A percentile compares a stretch with the other conserved stretches of the same genome.
Evolutionary conservation across 2,113 vertebrate species (phyloP).

Genomic region (Dendrocopos noguchii): DNA sequence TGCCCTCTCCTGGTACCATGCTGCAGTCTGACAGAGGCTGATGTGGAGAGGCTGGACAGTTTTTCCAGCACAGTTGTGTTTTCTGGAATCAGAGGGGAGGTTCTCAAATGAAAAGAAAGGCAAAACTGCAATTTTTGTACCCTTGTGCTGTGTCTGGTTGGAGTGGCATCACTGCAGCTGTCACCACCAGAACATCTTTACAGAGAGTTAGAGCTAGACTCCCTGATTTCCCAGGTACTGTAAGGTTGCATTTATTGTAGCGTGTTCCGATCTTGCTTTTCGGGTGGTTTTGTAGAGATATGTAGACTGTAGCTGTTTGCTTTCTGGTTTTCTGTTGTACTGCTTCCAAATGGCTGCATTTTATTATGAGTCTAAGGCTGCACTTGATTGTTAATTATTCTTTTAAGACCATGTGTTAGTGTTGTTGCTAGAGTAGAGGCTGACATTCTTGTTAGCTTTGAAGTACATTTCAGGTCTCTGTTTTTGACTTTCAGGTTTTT

Average conservation of each 20-base stretch:
- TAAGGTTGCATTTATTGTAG: fast-evolving
- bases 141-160: fast-evolving
- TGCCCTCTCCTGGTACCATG: neutral
- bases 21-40: too few species aligned
- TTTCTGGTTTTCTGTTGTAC: neutral
- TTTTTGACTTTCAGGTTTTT: neutral
- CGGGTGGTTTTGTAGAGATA: neutral
- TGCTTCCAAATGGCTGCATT: neutral
- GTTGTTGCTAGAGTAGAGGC: neutral
- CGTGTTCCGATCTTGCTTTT: neutral
- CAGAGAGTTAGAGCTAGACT: fast-evolving
- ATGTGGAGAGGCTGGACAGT: neutral
- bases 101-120: too few species aligned
- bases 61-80: neutral
- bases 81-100: neutral
- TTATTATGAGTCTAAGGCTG: neutral
- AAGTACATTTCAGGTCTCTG: neutral
- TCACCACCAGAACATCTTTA: neutral
- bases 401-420: neutral
- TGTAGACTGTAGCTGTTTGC: fast-evolving
- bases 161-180: too few species aligned
- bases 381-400: neutral
- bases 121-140: neutral
- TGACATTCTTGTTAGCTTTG: constrained; percentile 2
- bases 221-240: neutral